phyloP scores from a whole-genome alignment of 2,888 invertebrate genomes.

The Chymomyza procnemis region DNA sequence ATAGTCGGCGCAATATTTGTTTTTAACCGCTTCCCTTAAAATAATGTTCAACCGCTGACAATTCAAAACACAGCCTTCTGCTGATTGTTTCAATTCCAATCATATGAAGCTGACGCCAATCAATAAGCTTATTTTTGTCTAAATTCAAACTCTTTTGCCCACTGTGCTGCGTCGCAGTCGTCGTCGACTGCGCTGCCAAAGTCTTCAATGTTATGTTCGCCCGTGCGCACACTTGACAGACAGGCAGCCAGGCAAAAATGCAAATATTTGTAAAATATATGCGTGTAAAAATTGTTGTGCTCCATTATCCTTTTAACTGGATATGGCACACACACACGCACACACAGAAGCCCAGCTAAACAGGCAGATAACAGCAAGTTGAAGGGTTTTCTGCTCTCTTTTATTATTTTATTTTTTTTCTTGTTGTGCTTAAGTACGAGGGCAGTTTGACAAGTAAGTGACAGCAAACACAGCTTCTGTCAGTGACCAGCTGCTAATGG shows the following conservation, averaged over 20 bases:
- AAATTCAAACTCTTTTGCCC: too few species aligned
- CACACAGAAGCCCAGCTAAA: slow-evolving; percentile 51
- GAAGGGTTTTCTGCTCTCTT: slow-evolving; percentile 49
- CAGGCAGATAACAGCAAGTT: slow-evolving; percentile 59
- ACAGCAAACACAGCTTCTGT: too few species aligned
- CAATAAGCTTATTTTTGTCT: too few species aligned
- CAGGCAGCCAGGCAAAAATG: slow-evolving; percentile 62
- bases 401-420: background rate
- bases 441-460: too few species aligned
- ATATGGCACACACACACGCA: slow-evolving; percentile 51
- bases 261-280: slow-evolving; percentile 74
- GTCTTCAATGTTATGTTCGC: background rate
- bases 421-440: background rate
- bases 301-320: slow-evolving; percentile 73
- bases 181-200: background rate
- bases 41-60: too few species aligned
- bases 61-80: too few species aligned
- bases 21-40: too few species aligned
- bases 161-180: background rate
- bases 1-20: too few species aligned
- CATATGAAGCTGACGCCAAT: too few species aligned
- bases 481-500: too few species aligned
- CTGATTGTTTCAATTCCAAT: too few species aligned
- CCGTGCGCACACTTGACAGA: slow-evolving; percentile 47
- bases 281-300: slow-evolving; percentile 75